Evolutionary conservation across 2,888 invertebrate species (phyloP), one percentile per base, ranked within the genome.

Genomic region (Helobdella robusta): DNA sequence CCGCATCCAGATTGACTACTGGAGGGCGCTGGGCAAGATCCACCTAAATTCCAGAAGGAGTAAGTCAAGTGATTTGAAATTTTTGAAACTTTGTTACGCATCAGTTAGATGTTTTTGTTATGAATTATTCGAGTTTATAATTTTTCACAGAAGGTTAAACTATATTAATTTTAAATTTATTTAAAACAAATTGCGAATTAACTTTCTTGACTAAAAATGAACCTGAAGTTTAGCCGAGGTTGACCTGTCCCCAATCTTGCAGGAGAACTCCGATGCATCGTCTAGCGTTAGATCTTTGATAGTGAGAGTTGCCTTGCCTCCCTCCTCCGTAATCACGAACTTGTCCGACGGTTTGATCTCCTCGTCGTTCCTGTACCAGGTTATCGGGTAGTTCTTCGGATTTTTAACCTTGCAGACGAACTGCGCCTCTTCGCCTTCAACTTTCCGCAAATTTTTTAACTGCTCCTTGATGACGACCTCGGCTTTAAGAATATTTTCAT

Each of bases 391-490:
- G 25, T 92, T 94, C 79, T 92, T 91, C 77, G 78, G 78, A 70
- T 79, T 80, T n/a, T 77, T 74, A 40, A 95, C 84, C 80, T 95
- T 94, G 68, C 94, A 85, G 76, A 94, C 93, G 23, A 98, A 81
- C 15, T 92, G 87, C 28, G 93, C 83, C 76, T 88, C 91, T 74
- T 95, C 93, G 73, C 92, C 86, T 82, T 98, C 97, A 73, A 93
- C 84, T 68, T 87, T 89, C 75, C 88, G 88, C 34, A 89, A 89
- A 79, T 97, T 93, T 81, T 93, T 91, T 67, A 98, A 85, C 67
- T 81, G 93, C 82, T 95, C 95, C 80, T 92, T 91, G 84, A 98
- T 95, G 77, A 92, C 88, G 82, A 99, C 98, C 78, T 90, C 87
- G 81, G 97, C 92, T 93, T 77, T 30, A 80, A 77, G 18, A 28